phyloP scores from a whole-genome alignment of 2,888 invertebrate species.

The Artemia sinica region DNA sequence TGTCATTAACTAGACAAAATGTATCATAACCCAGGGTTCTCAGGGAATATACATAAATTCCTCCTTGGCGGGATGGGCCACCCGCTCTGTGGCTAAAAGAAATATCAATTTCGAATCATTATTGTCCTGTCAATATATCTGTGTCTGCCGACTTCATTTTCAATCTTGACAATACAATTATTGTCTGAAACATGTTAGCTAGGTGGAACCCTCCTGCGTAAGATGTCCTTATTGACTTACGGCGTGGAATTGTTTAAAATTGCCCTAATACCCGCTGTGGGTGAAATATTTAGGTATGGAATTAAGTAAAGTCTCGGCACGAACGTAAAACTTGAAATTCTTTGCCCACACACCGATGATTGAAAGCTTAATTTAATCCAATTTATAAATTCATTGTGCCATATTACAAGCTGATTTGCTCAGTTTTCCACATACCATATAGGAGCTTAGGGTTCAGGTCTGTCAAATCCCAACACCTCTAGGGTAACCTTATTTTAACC shows the following conservation, averaged over 20 bases:
- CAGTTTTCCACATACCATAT: too few species aligned
- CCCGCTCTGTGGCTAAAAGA: not conserved
- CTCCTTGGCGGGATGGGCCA: not conserved
- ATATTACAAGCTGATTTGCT: too few species aligned
- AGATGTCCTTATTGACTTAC: conserved; percentile 12
- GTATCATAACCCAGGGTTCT: too few species aligned
- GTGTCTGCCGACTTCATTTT: conserved; percentile 11
- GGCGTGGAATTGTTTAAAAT: conserved; percentile 14
- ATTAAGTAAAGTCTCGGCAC: not conserved
- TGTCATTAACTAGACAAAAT: too few species aligned
- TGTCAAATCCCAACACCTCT: too few species aligned
- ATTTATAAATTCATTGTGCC: too few species aligned
- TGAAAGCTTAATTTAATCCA: too few species aligned
- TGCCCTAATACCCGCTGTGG: conserved; percentile 11
- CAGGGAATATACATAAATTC: too few species aligned
- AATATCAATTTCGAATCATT: conserved; percentile 13
- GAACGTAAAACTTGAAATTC: conserved; percentile 2
- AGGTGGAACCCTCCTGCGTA: conserved; percentile 6
- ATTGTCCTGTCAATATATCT: conserved; percentile 12
- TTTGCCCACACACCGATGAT: not conserved
- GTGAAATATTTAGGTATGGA: not conserved
- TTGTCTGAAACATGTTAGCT: conserved; percentile 8
- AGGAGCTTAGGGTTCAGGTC: too few species aligned
- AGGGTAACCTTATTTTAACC: too few species aligned
- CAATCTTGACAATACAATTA: conserved; percentile 11